Conservation (phyloP, 2,797 vertebrate species). For the Lemur catta region DNA sequence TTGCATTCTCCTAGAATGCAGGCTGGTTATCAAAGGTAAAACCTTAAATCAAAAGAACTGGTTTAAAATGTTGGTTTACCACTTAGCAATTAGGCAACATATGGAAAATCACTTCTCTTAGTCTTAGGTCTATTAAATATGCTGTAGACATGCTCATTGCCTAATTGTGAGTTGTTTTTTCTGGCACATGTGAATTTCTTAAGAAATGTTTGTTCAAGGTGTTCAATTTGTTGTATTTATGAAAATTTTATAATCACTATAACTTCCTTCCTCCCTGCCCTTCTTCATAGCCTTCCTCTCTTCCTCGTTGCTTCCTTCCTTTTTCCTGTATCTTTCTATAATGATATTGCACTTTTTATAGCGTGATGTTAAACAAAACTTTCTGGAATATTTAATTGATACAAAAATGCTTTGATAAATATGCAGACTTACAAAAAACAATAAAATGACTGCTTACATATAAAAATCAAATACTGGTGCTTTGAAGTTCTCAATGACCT, state of each 20-base stretch:
- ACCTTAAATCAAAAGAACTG: neutral
- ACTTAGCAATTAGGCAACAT: neutral
- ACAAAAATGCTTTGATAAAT: neutral
- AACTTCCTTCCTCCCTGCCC: neutral
- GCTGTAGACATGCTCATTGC: neutral
- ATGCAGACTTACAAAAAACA: neutral
- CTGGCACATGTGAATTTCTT: neutral
- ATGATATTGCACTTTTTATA: neutral
- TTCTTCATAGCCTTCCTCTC: neutral
- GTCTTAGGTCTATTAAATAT: neutral
- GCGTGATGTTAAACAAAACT: neutral
- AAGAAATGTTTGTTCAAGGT: neutral
- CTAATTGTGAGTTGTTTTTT: neutral
- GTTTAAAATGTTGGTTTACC: neutral
- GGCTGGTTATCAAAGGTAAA: neutral
- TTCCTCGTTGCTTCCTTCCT: neutral
- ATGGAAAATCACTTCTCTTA: neutral
- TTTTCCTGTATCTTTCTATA: neutral
- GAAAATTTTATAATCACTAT: neutral
- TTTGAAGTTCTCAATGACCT: neutral
- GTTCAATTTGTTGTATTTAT: neutral
- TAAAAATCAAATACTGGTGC: neutral
- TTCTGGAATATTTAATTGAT: neutral
- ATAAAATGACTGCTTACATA: neutral
- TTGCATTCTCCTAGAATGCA: neutral